Evolutionary conservation across 1,140 invertebrate species (phyloP), one percentile per base, ranked within the genome.

Genomic region (Diachasmimorpha longicaudata): DNA sequence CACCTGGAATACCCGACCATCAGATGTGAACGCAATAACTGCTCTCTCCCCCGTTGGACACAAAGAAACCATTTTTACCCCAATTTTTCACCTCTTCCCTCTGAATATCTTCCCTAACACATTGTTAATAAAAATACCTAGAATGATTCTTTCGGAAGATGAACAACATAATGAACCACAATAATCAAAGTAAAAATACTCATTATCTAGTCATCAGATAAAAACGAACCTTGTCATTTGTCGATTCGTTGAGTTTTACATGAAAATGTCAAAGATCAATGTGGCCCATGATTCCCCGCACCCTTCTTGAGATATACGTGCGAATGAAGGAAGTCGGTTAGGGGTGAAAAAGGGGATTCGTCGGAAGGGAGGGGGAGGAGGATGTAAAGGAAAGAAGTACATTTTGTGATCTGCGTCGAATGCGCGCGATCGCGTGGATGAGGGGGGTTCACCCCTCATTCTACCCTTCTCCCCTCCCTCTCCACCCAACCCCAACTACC

Each of bases 401-500:
- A 31, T 63, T 63, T 63, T 0, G 58, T 63, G 58, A 63, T 63
- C 58, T 63, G 58, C 58, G 58, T 63, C 58, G 58, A 63, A 63
- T 63, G 52, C 52, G 52, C 52, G 52, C 52, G 52, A 58, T 21
- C 52, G 52, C n/a, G 52, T 16, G 52, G 52, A 1, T 19, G 19
- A 11, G 19, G 58, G 58, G 58, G 58, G 21, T 63, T 63, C n/a
- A n/a, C n/a, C n/a, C n/a, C n/a, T n/a, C n/a, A n/a, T n/a, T n/a
- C n/a, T n/a, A n/a, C n/a, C n/a, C n/a, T n/a, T n/a, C n/a, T n/a
- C n/a, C n/a, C n/a, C n/a, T n/a, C n/a, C n/a, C n/a, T n/a, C n/a
- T n/a, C n/a, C n/a, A n/a, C n/a, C n/a, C n/a, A n/a, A n/a, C n/a
- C n/a, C 8, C 5, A 25, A 23, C 23, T 11, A 21, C 23, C 23